Percentiles rank a stretch among this genome's conserved stretches.
phyloP scores from a whole-genome alignment of 1,140 invertebrate genomes.

The Amphibalanus amphitrite region DNA sequence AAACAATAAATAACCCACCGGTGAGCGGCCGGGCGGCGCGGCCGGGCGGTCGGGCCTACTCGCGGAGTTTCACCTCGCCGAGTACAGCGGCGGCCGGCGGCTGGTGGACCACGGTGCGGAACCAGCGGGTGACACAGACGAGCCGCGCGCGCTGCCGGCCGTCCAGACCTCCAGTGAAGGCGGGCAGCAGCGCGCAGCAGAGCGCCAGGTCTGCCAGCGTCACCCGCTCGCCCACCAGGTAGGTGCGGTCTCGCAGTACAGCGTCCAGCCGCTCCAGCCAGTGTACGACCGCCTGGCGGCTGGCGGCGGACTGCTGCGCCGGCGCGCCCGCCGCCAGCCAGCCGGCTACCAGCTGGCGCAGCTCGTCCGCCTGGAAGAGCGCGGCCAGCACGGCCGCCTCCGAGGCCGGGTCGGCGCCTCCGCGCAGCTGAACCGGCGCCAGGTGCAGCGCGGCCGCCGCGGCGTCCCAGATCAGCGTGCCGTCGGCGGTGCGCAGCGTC shows the following conservation, averaged over 20 bases:
- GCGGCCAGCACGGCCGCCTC: constrained; percentile 28
- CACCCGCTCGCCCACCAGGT: constrained; percentile 35
- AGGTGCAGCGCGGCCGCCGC: constrained; percentile 31
- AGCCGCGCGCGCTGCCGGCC: constrained; percentile 7
- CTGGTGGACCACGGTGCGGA: constrained; percentile 36
- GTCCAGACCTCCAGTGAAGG: constrained; percentile 28
- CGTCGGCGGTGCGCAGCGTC: constrained; percentile 90
- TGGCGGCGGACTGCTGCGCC: constrained; percentile 28
- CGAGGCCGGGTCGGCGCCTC: constrained; percentile 16
- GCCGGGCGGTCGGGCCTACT: too few species aligned
- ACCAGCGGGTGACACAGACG: constrained; percentile 29
- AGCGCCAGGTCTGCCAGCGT: constrained; percentile 36
- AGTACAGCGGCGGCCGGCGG: constrained; percentile 31
- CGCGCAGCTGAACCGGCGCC: constrained; percentile 15
- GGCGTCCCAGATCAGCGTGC: constrained; percentile 51
- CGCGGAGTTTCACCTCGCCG: constrained; percentile 21
- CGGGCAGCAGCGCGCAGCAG: constrained; percentile 29
- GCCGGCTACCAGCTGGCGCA: constrained; percentile 14
- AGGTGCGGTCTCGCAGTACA: constrained; percentile 32
- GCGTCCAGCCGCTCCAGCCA: constrained; percentile 29
- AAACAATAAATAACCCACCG: too few species aligned
- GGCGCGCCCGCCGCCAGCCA: constrained; percentile 1
- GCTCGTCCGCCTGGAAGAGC: constrained; percentile 30
- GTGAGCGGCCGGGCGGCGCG: too few species aligned
- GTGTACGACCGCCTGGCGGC: constrained; percentile 29